Evolutionary conservation across 2,888 invertebrate genomes (phyloP), one percentile per base, ranked within the genome.

Genomic region (Synanthedon formicaeformis): DNA sequence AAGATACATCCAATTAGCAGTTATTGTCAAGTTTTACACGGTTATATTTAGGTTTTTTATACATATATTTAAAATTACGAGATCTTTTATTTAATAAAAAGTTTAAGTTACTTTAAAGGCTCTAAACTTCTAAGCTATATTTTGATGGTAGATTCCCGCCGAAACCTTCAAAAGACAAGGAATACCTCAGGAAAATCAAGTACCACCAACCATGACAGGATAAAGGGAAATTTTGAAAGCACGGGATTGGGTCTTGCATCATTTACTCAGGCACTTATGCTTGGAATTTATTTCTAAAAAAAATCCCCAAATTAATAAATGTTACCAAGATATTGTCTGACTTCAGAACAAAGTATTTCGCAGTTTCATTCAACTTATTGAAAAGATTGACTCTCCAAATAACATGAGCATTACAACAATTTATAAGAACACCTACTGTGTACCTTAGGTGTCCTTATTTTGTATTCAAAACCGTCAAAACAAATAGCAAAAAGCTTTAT

Each of bases 401-500:
- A 75, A 74, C 70, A 67, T 59, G 70, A 74, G 80, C 71, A 82
- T 81, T 73, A 73, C 68, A 65, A 67, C 69, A 63, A 71, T 70
- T 78, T 78, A 62, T 73, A 75, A 71, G 72, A 68, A 65, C 82
- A 78, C 87, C 81, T 75, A 76, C 81, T 78, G 87, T 61, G 87
- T 69, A 64, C 80, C 79, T 75, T 80, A 80, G 83, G 83, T 79
- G 81, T 79, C 67, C 81, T 68, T 71, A 63, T 70, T 71, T 71
- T 70, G 58, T 59, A 60, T 56, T 61, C 56, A 58, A 55, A 58
- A 54, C 54, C 54, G 55, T 51, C 52, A 48, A 50, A 13, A 6
- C 12, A 13, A n/a, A 23, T 5, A 4, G n/a, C 34, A 56, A 40
- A 50, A 45, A 14, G 14, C 13, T 45, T 13, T 45, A 45, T 13